A percentile compares a stretch with the other conserved stretches of the same genome.
Conservation (phyloP, 1,140 invertebrate species). For the Drosophila rufa region DNA sequence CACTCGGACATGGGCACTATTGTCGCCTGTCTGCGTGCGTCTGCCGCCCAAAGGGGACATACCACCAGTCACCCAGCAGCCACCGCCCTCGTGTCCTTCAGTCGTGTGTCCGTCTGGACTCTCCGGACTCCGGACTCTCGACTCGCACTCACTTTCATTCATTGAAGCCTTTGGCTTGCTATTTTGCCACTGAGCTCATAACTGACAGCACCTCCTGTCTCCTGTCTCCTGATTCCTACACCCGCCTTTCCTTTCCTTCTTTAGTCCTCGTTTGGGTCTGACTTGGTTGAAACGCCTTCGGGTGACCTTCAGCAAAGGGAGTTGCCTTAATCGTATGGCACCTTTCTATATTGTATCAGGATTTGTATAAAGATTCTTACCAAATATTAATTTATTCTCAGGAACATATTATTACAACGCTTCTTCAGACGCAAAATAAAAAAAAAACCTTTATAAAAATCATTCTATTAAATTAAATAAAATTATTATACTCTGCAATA, state of each 20-base stretch:
- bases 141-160: conserved; percentile 63
- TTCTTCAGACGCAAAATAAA: background rate
- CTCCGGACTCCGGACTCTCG: conserved; percentile 24
- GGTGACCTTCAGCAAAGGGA: conserved; percentile 19
- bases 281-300: conserved; percentile 13
- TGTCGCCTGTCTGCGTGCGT: conserved; percentile 53
- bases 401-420: background rate
- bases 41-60: conserved; percentile 20
- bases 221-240: background rate
- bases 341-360: background rate
- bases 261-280: background rate
- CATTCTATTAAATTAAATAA: too few species aligned
- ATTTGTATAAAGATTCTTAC: too few species aligned
- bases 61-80: conserved; percentile 3
- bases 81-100: conserved; percentile 15
- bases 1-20: conserved; percentile 47
- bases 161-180: conserved; percentile 57
- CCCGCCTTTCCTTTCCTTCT: background rate
- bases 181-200: conserved; percentile 64
- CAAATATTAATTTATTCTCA: too few species aligned
- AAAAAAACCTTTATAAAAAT: too few species aligned
- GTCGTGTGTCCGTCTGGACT: conserved; percentile 26
- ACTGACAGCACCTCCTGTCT: conserved; percentile 19
- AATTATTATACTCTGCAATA: too few species aligned
- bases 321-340: too few species aligned